Conservation (phyloP, 2,888 invertebrate genomes). For the Gymnocheta viridis region DNA sequence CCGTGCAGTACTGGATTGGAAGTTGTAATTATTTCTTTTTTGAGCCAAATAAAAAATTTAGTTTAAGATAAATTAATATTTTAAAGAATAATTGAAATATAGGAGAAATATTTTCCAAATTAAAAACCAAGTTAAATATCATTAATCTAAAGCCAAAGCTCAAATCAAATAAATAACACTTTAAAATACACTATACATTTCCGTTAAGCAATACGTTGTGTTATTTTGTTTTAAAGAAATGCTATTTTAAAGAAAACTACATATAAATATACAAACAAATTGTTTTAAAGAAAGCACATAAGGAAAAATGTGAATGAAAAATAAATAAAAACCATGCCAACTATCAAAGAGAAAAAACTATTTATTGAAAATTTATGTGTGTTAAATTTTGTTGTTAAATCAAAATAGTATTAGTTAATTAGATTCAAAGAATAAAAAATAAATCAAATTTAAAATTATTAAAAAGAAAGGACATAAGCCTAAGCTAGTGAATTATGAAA, state of each 20-base stretch:
- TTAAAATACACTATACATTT: slow-evolving; percentile 52
- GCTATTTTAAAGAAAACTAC: slow-evolving; percentile 28
- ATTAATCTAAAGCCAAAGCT: slow-evolving; percentile 51
- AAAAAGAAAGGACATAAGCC: slow-evolving; percentile 44
- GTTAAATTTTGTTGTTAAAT: slow-evolving; percentile 65
- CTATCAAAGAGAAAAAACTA: not conserved
- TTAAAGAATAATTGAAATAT: not conserved
- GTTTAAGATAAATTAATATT: not conserved
- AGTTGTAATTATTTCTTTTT: not conserved
- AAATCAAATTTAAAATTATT: slow-evolving; percentile 3
- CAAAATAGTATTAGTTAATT: slow-evolving; percentile 52
- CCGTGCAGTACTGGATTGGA: not conserved
- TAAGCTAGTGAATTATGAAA: slow-evolving; percentile 68
- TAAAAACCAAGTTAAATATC: slow-evolving; percentile 31
- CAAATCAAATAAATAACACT: slow-evolving; percentile 46
- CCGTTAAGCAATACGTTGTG: slow-evolving; percentile 69
- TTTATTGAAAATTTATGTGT: slow-evolving; percentile 40
- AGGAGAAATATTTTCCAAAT: slow-evolving; percentile 22
- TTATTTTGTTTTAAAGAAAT: slow-evolving; percentile 64
- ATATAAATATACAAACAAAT: not conserved
- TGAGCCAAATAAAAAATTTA: slow-evolving; percentile 26
- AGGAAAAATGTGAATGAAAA: slow-evolving; percentile 1
- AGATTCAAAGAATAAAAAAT: slow-evolving; percentile 18
- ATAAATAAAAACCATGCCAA: not conserved
- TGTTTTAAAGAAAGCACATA: slow-evolving; percentile 26